A percentile compares a stretch with the other conserved stretches of the same genome.
Evolutionary conservation across 2,888 invertebrate species (phyloP).

Genomic region (Protodeltote pygarga): DNA sequence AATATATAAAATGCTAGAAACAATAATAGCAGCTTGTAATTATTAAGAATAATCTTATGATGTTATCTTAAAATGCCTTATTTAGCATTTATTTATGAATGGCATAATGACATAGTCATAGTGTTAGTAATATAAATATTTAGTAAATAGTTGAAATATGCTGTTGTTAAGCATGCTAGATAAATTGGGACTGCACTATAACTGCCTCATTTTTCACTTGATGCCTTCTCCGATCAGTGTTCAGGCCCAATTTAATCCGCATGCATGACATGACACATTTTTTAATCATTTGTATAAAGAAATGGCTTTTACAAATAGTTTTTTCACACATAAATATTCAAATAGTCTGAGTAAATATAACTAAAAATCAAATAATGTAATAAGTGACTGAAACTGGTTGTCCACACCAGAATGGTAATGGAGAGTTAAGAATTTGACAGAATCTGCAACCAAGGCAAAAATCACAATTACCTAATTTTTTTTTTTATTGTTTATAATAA

Average conservation of each 20-base stretch:
- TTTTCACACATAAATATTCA: slow-evolving; percentile 21
- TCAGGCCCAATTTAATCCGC: slow-evolving; percentile 12
- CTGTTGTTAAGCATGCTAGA: slow-evolving; percentile 25
- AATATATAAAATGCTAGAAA: slow-evolving; percentile 49
- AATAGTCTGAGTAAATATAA: slow-evolving; percentile 31
- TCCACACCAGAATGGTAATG: background rate
- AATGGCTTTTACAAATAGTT: slow-evolving; percentile 23
- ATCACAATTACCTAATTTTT: too few relatives aligned
- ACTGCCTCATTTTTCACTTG: too few relatives aligned
- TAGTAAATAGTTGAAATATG: slow-evolving; percentile 25
- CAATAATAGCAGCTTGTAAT: slow-evolving; percentile 45
- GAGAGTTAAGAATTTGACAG: too few relatives aligned
- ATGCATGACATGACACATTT: slow-evolving; percentile 30
- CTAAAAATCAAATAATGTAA: slow-evolving; percentile 17
- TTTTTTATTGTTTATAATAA: too few relatives aligned
- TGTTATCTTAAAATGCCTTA: slow-evolving; percentile 46
- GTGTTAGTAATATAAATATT: slow-evolving; percentile 28
- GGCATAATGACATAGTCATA: slow-evolving; percentile 43
- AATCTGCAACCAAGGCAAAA: too few relatives aligned
- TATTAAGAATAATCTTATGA: slow-evolving; percentile 50
- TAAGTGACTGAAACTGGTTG: slow-evolving; percentile 13
- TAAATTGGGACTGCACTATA: background rate
- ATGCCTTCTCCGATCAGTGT: background rate
- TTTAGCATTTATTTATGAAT: slow-evolving; percentile 49
- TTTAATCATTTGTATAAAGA: slow-evolving; percentile 31